Base-by-base conservation (phyloP, 2,797 vertebrate genomes). In the Picus viridis region DNA sequence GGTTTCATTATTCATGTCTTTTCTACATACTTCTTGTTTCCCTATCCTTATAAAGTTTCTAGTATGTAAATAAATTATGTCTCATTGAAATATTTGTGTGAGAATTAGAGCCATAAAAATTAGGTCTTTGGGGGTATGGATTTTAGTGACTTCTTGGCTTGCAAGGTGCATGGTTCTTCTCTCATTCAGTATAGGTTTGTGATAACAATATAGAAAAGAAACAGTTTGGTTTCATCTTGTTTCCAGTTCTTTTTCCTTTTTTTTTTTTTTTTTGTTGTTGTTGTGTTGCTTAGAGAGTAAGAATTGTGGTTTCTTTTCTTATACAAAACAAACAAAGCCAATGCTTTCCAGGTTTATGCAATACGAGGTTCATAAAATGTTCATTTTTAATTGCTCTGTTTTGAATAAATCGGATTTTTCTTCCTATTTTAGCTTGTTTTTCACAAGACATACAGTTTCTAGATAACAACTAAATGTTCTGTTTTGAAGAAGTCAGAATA, bases 1-100 rank as follows among this genome's bases (percentile, higher is more conserved):
- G 47, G 56, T 81, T 94, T 95, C 84, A 93, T 95, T 95, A 96
- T 90, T 94, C 72, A 85, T 54, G 63, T 87, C 59, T 89, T 92
- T 92, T 92, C 59, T 78, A 70, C 43, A 53, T 78, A 57, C 29
- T 83, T 87, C 82, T 87, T 67, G 13, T 74, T 93, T 83, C 22
- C 27, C 43, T 3, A 2, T 83, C 39, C 47, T 94, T 87, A 91
- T 83, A 82, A 93, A 93, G 69, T 88, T 90, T 78, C 47, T 57
- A 88, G 15, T 17, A 84, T 75, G 56, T 91, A 91, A 95, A 92
- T 96, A 94, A 93, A 96, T 87, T 88, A 96, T 85, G 73, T 75
- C 65, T 94, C 53, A 57, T 63, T 41, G 34, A 92, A 92, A 69
- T 70, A 63, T 87, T 96, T 93, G 92, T 83, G 78, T 83, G 69